Evolutionary conservation across 2,888 invertebrate species (phyloP), one percentile per base, ranked within the genome.

Genomic region (Dicycla oo): DNA sequence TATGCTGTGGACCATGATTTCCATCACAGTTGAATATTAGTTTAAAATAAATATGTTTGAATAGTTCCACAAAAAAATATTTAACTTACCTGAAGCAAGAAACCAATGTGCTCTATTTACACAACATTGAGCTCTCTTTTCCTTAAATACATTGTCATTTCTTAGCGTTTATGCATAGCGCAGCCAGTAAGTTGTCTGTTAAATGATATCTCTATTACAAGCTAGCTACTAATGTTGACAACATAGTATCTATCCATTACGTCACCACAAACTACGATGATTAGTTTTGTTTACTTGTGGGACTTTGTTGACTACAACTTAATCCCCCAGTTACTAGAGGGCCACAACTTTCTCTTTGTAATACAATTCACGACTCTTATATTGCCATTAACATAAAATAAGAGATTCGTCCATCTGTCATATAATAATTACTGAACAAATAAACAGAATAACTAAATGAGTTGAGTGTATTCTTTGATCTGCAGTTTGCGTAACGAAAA

Each of bases 241-340:
- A 60, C 73, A 65, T 74, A 40, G 47, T 60, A 65, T 60, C 53
- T 53, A 61, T 56, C 61, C 30, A 73, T 62, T 65, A 56, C 8
- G 40, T 68, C 57, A n/a, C 43, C 67, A 15, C 57, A 56, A 80
- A 60, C 54, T 64, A 61, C 26, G 68, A 64, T 80, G 54, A 78
- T 78, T 64, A 78, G 60, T 80, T 75, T 61, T 80, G 75, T 64
- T 80, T 75, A 77, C 75, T 80, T 60, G 75, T 61, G 54, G 63
- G 45, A 80, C 58, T 26, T 51, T 51, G 80, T 64, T 60, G 58
- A 38, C 49, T 74, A 51, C 47, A 67, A 77, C 67, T 60, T 51
- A 51, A 80, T 67, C 54, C 60, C 23, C 43, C 30, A n/a, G 63
- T 23, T 63, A 60, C 80, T 30, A 30, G n/a, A 20, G 43, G 15